Base-by-base conservation (phyloP, 2,888 invertebrate genomes). In the Scaptomyza reducta region DNA sequence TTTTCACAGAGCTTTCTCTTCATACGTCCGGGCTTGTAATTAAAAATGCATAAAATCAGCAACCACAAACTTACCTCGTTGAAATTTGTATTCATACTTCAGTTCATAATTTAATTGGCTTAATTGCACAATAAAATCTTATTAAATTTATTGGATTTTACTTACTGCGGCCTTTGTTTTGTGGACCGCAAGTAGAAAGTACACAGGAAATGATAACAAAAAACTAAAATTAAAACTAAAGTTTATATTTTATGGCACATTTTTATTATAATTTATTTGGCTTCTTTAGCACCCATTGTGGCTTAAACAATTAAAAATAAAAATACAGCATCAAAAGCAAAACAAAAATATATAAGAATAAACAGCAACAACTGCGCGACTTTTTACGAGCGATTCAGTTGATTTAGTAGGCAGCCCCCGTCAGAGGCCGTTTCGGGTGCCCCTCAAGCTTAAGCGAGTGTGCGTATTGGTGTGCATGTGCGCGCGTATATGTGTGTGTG, bases 241-340 rank as follows among this genome's bases (percentile, higher is more conserved):
- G 67, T 76, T 79, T 76, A 74, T 82, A 77, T 86, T 76, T 66
- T 74, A 74, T 83, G 58, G 65, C 16, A 14, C 18, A 60, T 46
- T 74, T 67, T 65, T 77, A 73, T 77, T 77, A 70, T 78, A 79
- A 87, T 83, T 85, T 82, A 83, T 79, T 83, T 80, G 76, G 69
- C 67, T 84, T 56, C 74, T 83, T 79, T 87, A 84, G 87, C 89
- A 80, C 89, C 89, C 88, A 89, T 88, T 90, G 89, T 89, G 90
- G 88, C 72, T 88, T 82, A 83, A 86, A 89, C 81, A 90, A 88
- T 87, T 90, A 87, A 88, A 89, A 79, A 51, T 65, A 62, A 74
- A 86, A 57, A 51, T 22, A 22, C 22, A 47, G 31, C n/a, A n/a
- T n/a, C n/a, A n/a, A n/a, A n/a, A n/a, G n/a, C 47, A 47, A 7